A percentile compares a stretch with the other conserved stretches of the same genome.
Evolutionary conservation across 2,888 invertebrate genomes (phyloP).

Genomic region (Camptogramma bilineatum): DNA sequence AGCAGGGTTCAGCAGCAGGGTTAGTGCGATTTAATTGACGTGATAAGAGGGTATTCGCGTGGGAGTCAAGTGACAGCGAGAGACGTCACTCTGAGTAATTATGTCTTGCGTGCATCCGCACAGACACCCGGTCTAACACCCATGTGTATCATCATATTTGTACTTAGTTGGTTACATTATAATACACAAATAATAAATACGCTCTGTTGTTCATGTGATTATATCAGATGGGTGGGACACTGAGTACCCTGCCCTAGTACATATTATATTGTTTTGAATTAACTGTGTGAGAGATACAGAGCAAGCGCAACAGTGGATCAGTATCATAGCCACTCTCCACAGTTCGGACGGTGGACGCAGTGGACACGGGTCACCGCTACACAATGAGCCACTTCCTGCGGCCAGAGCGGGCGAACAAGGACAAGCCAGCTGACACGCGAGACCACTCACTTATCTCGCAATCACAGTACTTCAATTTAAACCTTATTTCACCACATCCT

Average conservation of each 20-base stretch:
- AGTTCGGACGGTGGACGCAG: slow-evolving; percentile 51
- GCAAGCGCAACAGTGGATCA: slow-evolving; percentile 37
- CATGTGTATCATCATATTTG: slow-evolving; percentile 16
- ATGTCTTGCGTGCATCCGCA: slow-evolving; percentile 52
- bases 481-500: slow-evolving; percentile 39
- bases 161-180: neutral
- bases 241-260: slow-evolving; percentile 6
- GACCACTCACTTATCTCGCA: slow-evolving; percentile 57
- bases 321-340: slow-evolving; percentile 38
- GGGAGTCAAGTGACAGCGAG: slow-evolving; percentile 60
- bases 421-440: slow-evolving; percentile 68
- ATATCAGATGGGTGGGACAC: neutral
- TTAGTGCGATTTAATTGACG: slow-evolving; percentile 74
- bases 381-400: slow-evolving; percentile 80
- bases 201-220: neutral
- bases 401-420: slow-evolving; percentile 69
- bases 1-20: slow-evolving; percentile 43
- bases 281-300: slow-evolving; percentile 32
- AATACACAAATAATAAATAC: neutral
- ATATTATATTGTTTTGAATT: slow-evolving; percentile 27
- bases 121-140: slow-evolving; percentile 36
- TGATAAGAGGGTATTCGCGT: slow-evolving; percentile 67
- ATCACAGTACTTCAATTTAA: slow-evolving; percentile 49
- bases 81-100: slow-evolving; percentile 67
- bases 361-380: slow-evolving; percentile 74